A percentile compares a stretch with the other conserved stretches of the same genome.
Evolutionary conservation across 1,140 invertebrate species (phyloP).

Genomic region (Phocides pigmalion): DNA sequence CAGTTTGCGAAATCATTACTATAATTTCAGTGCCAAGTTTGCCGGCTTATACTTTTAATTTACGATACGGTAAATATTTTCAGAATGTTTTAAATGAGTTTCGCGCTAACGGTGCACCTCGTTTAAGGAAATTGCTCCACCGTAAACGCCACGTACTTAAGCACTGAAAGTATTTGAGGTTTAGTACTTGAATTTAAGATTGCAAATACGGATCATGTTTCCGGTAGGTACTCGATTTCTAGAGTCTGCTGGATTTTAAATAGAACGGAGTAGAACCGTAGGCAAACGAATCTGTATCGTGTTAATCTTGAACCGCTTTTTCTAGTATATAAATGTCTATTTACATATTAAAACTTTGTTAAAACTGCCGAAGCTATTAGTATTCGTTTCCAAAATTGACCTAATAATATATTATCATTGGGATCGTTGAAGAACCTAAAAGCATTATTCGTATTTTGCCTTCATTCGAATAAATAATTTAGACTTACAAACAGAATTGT

Average conservation of each 20-base stretch:
- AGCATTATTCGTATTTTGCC: too few species aligned
- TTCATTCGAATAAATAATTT: too few species aligned
- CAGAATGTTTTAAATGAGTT: constrained; percentile 28
- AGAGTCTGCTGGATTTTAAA: constrained; percentile 12
- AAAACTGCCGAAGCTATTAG: too few species aligned
- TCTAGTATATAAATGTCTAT: too few species aligned
- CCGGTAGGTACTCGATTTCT: constrained; percentile 23
- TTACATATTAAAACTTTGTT: too few species aligned
- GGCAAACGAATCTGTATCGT: not conserved
- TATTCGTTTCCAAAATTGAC: too few species aligned
- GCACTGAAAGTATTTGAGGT: constrained; percentile 32
- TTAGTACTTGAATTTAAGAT: constrained; percentile 28
- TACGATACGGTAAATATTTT: constrained; percentile 25
- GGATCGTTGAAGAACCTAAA: too few species aligned
- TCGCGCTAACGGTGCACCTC: constrained; percentile 20
- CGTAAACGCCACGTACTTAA: constrained; percentile 33
- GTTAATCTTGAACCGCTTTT: too few species aligned
- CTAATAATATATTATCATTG: too few species aligned
- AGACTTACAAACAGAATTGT: too few species aligned
- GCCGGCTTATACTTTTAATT: constrained; percentile 15
- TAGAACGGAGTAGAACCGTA: not conserved
- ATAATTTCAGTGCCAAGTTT: constrained; percentile 23
- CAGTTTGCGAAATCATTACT: not conserved
- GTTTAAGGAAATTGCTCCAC: constrained; percentile 32
- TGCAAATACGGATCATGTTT: constrained; percentile 18